phyloP scores from a whole-genome alignment of 2,888 invertebrate species.

The Rotaria socialis region DNA sequence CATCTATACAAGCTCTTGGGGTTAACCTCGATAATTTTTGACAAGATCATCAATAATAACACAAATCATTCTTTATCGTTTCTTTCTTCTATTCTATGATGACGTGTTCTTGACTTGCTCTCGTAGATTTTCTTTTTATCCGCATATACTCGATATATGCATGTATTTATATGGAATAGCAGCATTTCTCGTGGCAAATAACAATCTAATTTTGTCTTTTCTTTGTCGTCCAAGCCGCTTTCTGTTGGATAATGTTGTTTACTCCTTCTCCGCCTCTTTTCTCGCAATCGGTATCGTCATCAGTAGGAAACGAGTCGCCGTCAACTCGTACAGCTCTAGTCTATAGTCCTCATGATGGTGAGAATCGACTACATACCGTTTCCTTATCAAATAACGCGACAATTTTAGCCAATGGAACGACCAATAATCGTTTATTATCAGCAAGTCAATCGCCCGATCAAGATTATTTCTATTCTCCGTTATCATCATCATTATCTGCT shows the following conservation, averaged over 20 bases:
- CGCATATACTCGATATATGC: neutral
- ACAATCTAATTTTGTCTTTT: constrained; percentile 10
- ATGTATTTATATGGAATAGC: neutral
- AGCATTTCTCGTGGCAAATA: neutral
- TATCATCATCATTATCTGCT: neutral
- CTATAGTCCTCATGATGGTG: neutral
- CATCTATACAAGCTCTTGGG: neutral
- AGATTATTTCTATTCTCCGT: constrained; percentile 21
- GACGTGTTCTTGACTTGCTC: neutral
- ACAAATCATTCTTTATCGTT: constrained; percentile 16
- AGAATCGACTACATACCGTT: neutral
- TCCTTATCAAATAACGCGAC: neutral
- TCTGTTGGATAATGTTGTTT: constrained; percentile 29
- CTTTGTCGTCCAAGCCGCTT: constrained; percentile 3
- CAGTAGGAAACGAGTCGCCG: neutral
- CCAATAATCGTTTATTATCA: neutral
- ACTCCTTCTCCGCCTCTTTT: constrained; percentile 2
- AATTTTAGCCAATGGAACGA: neutral
- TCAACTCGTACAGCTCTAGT: neutral
- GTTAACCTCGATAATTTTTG: neutral
- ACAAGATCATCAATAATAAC: constrained; percentile 15
- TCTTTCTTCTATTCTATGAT: neutral
- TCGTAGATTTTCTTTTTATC: neutral
- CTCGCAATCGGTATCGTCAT: neutral
- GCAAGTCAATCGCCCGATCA: neutral